Conservation (phyloP, 1,140 invertebrate genomes). For the Drosophila tani region DNA sequence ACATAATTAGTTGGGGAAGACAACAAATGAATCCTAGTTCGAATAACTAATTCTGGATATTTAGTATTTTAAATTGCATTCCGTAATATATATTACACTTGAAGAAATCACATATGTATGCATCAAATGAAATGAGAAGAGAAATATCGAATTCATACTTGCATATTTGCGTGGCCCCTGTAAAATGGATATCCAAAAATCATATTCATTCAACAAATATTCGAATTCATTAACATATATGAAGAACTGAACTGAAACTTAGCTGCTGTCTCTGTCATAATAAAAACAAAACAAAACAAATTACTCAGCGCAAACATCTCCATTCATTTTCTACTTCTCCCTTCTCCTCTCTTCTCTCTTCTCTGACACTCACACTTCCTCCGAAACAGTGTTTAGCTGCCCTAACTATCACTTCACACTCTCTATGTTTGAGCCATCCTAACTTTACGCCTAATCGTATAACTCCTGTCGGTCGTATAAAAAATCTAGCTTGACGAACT, state of each 20-base stretch:
- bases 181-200: background rate
- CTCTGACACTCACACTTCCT: background rate
- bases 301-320: slow-evolving; percentile 52
- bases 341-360: too few relatives aligned
- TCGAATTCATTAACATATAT: slow-evolving; percentile 41
- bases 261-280: slow-evolving; percentile 46
- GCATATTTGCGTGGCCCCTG: slow-evolving; percentile 23
- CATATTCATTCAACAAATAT: slow-evolving; percentile 41
- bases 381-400: slow-evolving; percentile 27
- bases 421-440: slow-evolving; percentile 40
- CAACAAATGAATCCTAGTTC: slow-evolving; percentile 61
- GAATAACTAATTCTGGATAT: slow-evolving; percentile 43
- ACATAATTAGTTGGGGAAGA: slow-evolving; percentile 72
- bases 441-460: slow-evolving; percentile 67
- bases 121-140: slow-evolving; percentile 62
- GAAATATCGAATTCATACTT: slow-evolving; percentile 47
- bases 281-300: slow-evolving; percentile 66
- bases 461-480: slow-evolving; percentile 49
- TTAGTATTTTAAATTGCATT: slow-evolving; percentile 29
- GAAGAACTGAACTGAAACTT: slow-evolving; percentile 37
- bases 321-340: background rate
- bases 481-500: slow-evolving; percentile 21
- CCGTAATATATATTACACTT: slow-evolving; percentile 43
- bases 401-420: slow-evolving; percentile 32
- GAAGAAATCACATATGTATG: slow-evolving; percentile 66